These are phyloP conservation scores for Avahi laniger DNA, from an alignment of 2,797 vertebrate species.

Conservation along the genomic window DNA sequence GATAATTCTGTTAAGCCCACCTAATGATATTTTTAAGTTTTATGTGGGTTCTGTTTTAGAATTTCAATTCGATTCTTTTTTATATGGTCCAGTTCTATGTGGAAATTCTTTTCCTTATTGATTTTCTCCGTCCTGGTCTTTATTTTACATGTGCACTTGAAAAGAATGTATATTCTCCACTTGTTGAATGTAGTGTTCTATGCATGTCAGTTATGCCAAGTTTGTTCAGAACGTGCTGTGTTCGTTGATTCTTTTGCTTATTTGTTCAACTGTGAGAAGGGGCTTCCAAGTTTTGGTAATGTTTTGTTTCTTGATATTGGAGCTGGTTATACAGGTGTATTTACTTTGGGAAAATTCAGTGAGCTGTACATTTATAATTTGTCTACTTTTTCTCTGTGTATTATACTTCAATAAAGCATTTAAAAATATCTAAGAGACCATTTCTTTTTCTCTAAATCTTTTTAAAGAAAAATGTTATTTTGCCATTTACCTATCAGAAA, in stretches of 20 bases:
- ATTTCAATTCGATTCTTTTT: not conserved
- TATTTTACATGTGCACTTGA: not conserved
- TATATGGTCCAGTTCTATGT: not conserved
- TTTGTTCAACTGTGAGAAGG: not conserved
- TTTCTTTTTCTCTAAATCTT: constrained; percentile 34
- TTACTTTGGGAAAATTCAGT: not conserved
- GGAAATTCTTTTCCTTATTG: not conserved
- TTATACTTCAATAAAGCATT: not conserved
- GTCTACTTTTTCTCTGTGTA: not conserved
- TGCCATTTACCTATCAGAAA: not conserved
- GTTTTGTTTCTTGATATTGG: not conserved
- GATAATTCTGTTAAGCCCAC: not conserved
- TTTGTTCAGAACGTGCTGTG: not conserved
- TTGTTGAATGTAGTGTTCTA: not conserved
- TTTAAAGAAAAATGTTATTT: constrained; percentile 47
- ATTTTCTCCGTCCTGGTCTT: not conserved
- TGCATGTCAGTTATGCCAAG: not conserved
- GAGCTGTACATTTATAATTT: not conserved
- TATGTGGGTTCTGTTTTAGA: not conserved
- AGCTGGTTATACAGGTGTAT: not conserved
- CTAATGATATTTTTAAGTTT: not conserved
- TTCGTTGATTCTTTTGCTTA: not conserved
- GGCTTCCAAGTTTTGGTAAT: not conserved
- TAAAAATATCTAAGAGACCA: not conserved
- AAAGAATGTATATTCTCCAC: not conserved